A percentile compares a stretch with the other conserved stretches of the same genome.
phyloP scores from a whole-genome alignment of 2,888 invertebrate genomes.

The Campoletis raptor region DNA sequence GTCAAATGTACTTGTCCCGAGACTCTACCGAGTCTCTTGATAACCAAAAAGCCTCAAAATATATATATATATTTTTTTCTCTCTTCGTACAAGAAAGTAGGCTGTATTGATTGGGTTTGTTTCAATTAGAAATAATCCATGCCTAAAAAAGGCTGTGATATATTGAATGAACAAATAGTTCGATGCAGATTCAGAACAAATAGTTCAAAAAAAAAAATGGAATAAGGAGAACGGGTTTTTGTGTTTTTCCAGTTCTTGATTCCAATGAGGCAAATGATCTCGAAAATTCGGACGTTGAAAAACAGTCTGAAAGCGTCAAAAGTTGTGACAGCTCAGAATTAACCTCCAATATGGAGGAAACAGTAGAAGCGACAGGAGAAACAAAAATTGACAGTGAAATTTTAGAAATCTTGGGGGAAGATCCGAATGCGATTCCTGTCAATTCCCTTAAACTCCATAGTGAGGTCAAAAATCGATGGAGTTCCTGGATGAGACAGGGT shows the following conservation, averaged over 20 bases:
- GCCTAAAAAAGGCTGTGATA: neutral
- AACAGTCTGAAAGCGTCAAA: neutral
- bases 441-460: neutral
- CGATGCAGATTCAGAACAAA: neutral
- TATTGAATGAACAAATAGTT: neutral
- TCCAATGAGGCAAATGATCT: neutral
- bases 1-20: too few relatives aligned
- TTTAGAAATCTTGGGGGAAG: neutral
- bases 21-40: too few relatives aligned
- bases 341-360: neutral
- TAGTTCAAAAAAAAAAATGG: neutral
- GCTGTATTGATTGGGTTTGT: neutral
- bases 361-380: neutral
- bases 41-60: too few relatives aligned
- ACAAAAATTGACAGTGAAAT: neutral
- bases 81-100: neutral
- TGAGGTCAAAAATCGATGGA: neutral
- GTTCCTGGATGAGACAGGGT: neutral
- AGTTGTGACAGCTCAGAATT: neutral
- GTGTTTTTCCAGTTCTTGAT: neutral
- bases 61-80: neutral
- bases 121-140: neutral
- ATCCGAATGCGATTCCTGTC: neutral
- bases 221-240: neutral
- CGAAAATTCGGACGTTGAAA: neutral